Percentiles rank a stretch among this genome's conserved stretches.
phyloP scores from a whole-genome alignment of 2,888 invertebrate genomes.

The Cheilosia grossa region DNA sequence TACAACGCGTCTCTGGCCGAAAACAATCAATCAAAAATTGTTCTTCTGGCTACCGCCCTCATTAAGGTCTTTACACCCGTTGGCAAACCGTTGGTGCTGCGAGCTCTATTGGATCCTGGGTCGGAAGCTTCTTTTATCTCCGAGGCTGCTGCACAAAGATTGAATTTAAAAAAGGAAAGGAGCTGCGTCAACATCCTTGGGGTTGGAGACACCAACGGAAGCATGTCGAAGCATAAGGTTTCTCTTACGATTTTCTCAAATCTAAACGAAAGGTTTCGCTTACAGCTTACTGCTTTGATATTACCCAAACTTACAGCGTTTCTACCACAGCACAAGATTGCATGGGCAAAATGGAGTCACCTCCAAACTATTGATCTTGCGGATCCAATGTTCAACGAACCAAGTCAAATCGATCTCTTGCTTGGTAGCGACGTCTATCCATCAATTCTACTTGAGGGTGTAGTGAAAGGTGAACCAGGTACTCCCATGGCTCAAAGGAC shows the following conservation, averaged over 20 bases:
- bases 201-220: neutral
- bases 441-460: no score
- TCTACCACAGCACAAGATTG: neutral
- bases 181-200: neutral
- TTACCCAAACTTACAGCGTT: slow-evolving; percentile 7
- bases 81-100: slow-evolving; percentile 24
- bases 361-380: neutral
- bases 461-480: neutral
- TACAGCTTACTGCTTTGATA: slow-evolving; percentile 7
- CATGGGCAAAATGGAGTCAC: slow-evolving; percentile 2
- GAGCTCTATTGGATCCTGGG: slow-evolving; percentile 45
- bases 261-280: neutral
- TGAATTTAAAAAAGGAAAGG: slow-evolving; percentile 5
- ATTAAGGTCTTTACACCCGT: slow-evolving; percentile 14
- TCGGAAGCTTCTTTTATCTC: slow-evolving; percentile 61
- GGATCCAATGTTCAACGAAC: neutral
- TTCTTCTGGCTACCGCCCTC: slow-evolving; percentile 37
- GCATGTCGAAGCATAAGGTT: neutral
- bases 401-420: no score
- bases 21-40: neutral
- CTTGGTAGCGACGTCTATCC: no score
- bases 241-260: neutral
- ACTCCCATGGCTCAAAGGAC: no score
- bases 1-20: neutral
- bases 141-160: slow-evolving; percentile 49